Percentiles rank a stretch among this genome's conserved stretches.
These are phyloP conservation scores for Trachelus troglodyta DNA, from an alignment of 2,888 invertebrate species.

Conservation along the genomic window DNA sequence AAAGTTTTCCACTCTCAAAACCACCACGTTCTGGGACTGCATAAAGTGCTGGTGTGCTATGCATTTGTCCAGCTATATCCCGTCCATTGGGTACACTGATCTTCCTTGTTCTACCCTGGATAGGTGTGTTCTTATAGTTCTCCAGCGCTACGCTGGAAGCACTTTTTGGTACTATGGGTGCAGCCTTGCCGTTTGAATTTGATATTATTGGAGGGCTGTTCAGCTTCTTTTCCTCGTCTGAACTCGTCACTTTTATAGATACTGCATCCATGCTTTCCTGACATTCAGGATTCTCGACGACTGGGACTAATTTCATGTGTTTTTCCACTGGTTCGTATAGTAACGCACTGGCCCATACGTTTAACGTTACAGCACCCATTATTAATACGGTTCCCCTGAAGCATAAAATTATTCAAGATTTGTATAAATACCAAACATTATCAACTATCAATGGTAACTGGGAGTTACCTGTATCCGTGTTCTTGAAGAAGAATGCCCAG, in stretches of 20 bases:
- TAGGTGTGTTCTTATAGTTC: conserved; percentile 65
- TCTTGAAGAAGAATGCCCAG: conserved; percentile 76
- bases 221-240: conserved; percentile 50
- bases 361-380: conserved; percentile 84
- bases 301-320: conserved; percentile 73
- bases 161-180: conserved; percentile 67
- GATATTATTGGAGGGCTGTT: conserved; percentile 34
- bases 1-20: conserved; percentile 47
- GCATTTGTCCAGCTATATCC: conserved; percentile 69
- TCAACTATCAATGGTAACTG: too few relatives aligned
- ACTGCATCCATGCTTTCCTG: conserved; percentile 58
- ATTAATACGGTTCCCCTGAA: conserved; percentile 82
- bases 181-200: conserved; percentile 34
- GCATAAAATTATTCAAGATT: conserved; percentile 18
- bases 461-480: conserved; percentile 79
- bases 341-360: conserved; percentile 86
- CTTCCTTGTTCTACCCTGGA: conserved; percentile 70
- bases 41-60: conserved; percentile 75
- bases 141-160: conserved; percentile 79
- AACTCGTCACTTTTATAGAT: conserved; percentile 43
- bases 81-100: conserved; percentile 72
- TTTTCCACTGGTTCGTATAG: conserved; percentile 87
- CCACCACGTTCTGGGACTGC: conserved; percentile 77
- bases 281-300: conserved; percentile 62
- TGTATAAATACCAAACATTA: too few relatives aligned